Conservation (phyloP, 1,140 invertebrate species). For the Danaus melanippus region DNA sequence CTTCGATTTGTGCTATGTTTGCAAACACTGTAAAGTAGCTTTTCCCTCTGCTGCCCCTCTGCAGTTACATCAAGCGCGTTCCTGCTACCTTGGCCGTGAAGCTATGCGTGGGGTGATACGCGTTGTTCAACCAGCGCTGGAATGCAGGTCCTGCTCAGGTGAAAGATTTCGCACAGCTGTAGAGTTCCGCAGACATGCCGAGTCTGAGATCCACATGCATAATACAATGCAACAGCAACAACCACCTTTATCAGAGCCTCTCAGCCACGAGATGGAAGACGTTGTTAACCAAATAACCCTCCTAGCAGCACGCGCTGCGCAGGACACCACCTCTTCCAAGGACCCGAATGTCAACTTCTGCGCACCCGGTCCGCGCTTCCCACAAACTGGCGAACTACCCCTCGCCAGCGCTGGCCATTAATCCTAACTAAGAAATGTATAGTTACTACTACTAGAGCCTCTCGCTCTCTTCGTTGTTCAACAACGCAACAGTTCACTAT, state of each 20-base stretch:
- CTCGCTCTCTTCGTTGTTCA: constrained; percentile 67
- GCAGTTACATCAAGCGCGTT: constrained; percentile 79
- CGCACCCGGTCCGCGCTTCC: constrained; percentile 70
- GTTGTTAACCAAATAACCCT: constrained; percentile 87
- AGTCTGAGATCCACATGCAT: constrained; percentile 72
- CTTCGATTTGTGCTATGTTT: constrained; percentile 86
- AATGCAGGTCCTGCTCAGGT: constrained; percentile 79
- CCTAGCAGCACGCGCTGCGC: constrained; percentile 79
- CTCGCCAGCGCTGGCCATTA: constrained; percentile 74
- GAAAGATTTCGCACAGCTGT: constrained; percentile 74
- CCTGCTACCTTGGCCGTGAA: constrained; percentile 77
- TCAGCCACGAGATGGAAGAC: constrained; percentile 86
- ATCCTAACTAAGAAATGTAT: constrained; percentile 67
- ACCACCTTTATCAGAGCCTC: constrained; percentile 69
- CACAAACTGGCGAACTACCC: constrained; percentile 68
- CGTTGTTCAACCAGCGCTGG: constrained; percentile 79
- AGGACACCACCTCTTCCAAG: constrained; percentile 61
- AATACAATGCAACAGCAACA: constrained; percentile 39
- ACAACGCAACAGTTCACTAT: constrained; percentile 72
- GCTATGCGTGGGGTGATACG: constrained; percentile 77
- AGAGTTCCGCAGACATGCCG: constrained; percentile 80
- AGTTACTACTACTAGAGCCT: constrained; percentile 65
- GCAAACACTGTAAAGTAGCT: constrained; percentile 88
- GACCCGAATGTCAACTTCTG: constrained; percentile 72
- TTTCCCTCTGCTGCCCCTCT: constrained; percentile 83